These are phyloP conservation scores for Aepyceros melampus DNA, from an alignment of 2,113 vertebrate genomes.

Conservation along the genomic window DNA sequence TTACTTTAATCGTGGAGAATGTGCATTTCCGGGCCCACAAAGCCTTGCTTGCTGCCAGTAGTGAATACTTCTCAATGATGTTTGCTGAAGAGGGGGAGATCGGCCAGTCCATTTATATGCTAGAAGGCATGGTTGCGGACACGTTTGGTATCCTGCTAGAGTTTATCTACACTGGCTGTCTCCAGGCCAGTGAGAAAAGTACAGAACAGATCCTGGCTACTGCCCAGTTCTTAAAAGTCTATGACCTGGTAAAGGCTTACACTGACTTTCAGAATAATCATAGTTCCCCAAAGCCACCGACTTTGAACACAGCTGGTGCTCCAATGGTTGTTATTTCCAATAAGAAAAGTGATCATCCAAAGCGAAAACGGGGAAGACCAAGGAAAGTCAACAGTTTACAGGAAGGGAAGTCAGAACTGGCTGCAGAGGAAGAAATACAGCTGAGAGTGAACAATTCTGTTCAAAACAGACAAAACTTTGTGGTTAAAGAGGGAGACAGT, in stretches of 20 bases:
- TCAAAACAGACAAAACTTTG: slow-evolving; percentile 79
- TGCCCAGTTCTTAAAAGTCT: slow-evolving; percentile 90
- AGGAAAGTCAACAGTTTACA: slow-evolving; percentile 79
- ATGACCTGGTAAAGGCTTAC: slow-evolving; percentile 88
- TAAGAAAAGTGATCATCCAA: slow-evolving; percentile 75
- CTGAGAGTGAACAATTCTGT: slow-evolving; percentile 79
- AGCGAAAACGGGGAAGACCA: slow-evolving; percentile 90
- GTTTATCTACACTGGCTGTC: slow-evolving; percentile 93
- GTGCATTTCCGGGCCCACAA: slow-evolving; percentile 94
- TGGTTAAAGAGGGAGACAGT: slow-evolving; percentile 44
- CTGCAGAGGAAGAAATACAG: slow-evolving; percentile 72
- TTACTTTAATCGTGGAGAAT: slow-evolving; percentile 92
- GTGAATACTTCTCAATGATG: slow-evolving; percentile 94
- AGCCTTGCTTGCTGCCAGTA: slow-evolving; percentile 95
- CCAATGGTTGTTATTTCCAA: slow-evolving; percentile 38
- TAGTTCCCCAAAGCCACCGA: background rate
- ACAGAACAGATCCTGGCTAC: slow-evolving; percentile 89
- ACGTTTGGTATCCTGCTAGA: slow-evolving; percentile 89
- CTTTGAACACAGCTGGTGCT: background rate
- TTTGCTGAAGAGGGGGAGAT: slow-evolving; percentile 88
- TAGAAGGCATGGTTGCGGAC: slow-evolving; percentile 90
- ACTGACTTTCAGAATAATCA: slow-evolving; percentile 75
- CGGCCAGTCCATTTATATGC: slow-evolving; percentile 83
- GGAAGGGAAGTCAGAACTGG: slow-evolving; percentile 63
- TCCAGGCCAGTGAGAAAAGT: slow-evolving; percentile 85